Conservation (phyloP, 2,113 vertebrate genomes). For the Mormyrus iriodes region DNA sequence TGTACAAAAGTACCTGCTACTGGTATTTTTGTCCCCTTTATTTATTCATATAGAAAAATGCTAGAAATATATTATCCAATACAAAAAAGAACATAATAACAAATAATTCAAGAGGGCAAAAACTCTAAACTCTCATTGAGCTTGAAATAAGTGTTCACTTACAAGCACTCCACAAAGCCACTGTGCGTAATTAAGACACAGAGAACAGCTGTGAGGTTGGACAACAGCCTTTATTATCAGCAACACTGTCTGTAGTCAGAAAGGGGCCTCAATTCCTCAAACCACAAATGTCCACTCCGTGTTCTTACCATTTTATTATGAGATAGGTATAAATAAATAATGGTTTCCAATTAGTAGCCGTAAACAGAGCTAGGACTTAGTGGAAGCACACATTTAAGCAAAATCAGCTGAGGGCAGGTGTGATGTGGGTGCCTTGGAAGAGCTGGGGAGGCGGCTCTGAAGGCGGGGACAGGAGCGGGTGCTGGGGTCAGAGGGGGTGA, state of each 20-base stretch:
- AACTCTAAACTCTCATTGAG: background rate
- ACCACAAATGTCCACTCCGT: slow-evolving; percentile 18
- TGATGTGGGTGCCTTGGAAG: background rate
- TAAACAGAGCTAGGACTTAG: slow-evolving; percentile 26
- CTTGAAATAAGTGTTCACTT: background rate
- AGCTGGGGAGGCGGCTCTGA: background rate
- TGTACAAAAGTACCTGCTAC: background rate
- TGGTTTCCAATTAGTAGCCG: slow-evolving; percentile 19
- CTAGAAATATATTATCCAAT: background rate
- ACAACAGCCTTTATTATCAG: slow-evolving; percentile 50
- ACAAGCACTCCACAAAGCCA: background rate
- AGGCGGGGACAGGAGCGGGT: background rate
- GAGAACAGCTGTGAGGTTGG: slow-evolving; percentile 12
- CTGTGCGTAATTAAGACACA: background rate
- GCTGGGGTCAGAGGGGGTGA: slow-evolving; percentile 8
- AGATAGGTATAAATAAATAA: slow-evolving; percentile 52
- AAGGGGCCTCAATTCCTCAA: slow-evolving; percentile 19
- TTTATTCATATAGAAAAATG: background rate
- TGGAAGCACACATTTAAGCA: slow-evolving; percentile 15
- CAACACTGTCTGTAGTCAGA: slow-evolving; percentile 22
- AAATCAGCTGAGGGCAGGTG: background rate
- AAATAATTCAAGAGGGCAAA: background rate
- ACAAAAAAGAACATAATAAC: background rate
- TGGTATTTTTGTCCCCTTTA: background rate
- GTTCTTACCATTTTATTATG: slow-evolving; percentile 27